phyloP scores from a whole-genome alignment of 2,797 vertebrate genomes.

The Triplophysa yarkandensis region DNA sequence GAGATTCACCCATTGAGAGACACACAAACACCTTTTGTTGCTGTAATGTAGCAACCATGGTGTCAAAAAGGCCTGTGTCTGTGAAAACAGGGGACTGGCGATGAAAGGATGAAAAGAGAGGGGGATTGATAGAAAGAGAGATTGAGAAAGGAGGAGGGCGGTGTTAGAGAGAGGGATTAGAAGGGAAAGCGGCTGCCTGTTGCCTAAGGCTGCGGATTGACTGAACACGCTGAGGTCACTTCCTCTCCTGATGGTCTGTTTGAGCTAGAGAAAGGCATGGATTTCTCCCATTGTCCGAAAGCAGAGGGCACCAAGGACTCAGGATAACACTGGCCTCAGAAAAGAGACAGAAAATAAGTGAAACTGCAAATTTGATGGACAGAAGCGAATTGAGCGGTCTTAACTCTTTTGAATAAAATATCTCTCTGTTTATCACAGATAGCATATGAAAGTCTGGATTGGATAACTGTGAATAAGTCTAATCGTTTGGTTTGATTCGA shows the following conservation, averaged over 20 bases:
- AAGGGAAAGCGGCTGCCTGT: constrained; percentile 27
- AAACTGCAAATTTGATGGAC: not conserved
- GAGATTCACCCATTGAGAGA: too few species aligned
- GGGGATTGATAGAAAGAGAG: constrained; percentile 41
- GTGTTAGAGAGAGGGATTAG: constrained; percentile 25
- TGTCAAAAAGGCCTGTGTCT: constrained; percentile 39
- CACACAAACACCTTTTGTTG: not conserved
- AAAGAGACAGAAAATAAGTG: constrained; percentile 14
- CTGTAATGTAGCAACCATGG: constrained; percentile 45
- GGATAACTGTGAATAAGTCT: too few species aligned
- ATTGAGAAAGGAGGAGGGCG: constrained; percentile 25
- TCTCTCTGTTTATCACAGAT: not conserved
- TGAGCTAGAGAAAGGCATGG: constrained; percentile 29
- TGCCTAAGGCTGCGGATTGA: constrained; percentile 26
- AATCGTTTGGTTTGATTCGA: too few species aligned
- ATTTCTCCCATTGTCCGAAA: constrained; percentile 39
- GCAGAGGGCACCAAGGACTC: constrained; percentile 18
- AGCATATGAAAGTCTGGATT: too few species aligned
- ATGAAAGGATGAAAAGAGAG: constrained; percentile 39
- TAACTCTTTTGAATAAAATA: not conserved
- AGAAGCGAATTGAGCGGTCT: too few species aligned
- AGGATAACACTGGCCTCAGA: constrained; percentile 29
- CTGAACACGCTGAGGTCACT: constrained; percentile 28
- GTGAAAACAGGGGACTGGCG: constrained; percentile 25
- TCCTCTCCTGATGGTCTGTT: constrained; percentile 37